Evolutionary conservation across 1,140 invertebrate genomes (phyloP).

Genomic region (Plodia interpunctella): DNA sequence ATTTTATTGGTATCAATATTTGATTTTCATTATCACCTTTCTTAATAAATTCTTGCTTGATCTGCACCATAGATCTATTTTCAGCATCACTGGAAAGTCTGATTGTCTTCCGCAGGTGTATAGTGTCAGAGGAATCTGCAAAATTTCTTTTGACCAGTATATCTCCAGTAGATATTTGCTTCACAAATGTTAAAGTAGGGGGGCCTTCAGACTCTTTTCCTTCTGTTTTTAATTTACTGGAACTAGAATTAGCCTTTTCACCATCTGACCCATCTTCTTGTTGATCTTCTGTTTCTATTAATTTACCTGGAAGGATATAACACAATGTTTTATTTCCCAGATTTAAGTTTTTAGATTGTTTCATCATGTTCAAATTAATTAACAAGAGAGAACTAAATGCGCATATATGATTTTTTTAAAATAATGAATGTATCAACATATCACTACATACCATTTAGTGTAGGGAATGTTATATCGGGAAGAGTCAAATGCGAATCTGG

Average conservation of each 20-base stretch:
- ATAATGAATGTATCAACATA: too few relatives aligned
- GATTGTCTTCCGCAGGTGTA: conserved; percentile 60
- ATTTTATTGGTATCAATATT: conserved; percentile 61
- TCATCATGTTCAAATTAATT: too few relatives aligned
- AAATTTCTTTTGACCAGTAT: conserved; percentile 62
- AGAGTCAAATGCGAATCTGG: conserved; percentile 76
- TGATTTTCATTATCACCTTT: conserved; percentile 65
- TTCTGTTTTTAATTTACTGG: conserved; percentile 52
- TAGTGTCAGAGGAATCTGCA: conserved; percentile 55
- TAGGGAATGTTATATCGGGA: conserved; percentile 82
- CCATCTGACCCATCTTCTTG: conserved; percentile 54
- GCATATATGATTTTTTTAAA: too few relatives aligned
- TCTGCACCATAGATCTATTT: conserved; percentile 64
- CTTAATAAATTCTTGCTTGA: conserved; percentile 58
- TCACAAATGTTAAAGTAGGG: conserved; percentile 55
- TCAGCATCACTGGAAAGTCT: conserved; percentile 63
- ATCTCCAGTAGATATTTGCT: conserved; percentile 63
- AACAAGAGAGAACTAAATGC: too few relatives aligned
- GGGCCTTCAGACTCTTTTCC: conserved; percentile 46
- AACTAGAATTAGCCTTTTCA: conserved; percentile 58
- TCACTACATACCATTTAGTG: conserved; percentile 77
- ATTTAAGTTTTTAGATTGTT: too few relatives aligned
- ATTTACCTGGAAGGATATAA: conserved; percentile 59
- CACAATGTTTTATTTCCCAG: too few relatives aligned
- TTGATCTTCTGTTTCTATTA: conserved; percentile 67